Base-by-base conservation (phyloP, 37 sponge, comb jelly and placozoan species). In the Chondrilla cf. caribensis region DNA sequence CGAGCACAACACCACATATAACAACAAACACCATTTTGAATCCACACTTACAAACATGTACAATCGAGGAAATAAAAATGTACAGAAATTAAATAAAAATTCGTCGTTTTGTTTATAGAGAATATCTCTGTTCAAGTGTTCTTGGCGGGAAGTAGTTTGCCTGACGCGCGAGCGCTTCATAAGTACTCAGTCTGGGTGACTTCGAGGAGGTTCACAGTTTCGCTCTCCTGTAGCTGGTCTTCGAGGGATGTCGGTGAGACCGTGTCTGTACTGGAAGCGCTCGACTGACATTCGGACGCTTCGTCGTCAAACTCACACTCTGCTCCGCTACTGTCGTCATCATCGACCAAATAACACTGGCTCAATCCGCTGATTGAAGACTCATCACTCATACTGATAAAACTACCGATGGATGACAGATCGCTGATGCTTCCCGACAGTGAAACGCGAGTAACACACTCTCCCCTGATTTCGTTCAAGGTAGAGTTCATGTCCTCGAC, bases 391-490 rank as follows among this genome's bases (percentile, higher is more conserved):
- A 73, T 73, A 25, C 76, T 73, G 18, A 21, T 37, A 4, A 73
- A 8, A 38, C 76, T 73, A 1, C 76, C 76, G 6, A 73, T 8
- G 2, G 76, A 73, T 2, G 76, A 73, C 44, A 73, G 76, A 21
- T 73, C 76, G 43, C 76, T 73, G 43, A 38, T 73, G 44, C 76
- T 73, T 19, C 76, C 76, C 17, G 41, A 43, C 38, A 73, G 76
- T 2, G 76, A 73, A 11, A 73, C 43, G 2, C 76, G 76, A 19
- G 44, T 42, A 2, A 43, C 76, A 40, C 36, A 73, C 44, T 73
- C 76, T 32, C 76, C 76, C 5, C 76, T 37, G 2, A 73, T 73
- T 11, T 73, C 76, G 41, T 39, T 43, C 76, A 73, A 38, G 17
- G 41, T 73, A 41, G 76, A 11, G 41, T 42, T 42, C 42, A 73